Conservation (phyloP, 2,888 invertebrate species). For the Craniophora ligustri region DNA sequence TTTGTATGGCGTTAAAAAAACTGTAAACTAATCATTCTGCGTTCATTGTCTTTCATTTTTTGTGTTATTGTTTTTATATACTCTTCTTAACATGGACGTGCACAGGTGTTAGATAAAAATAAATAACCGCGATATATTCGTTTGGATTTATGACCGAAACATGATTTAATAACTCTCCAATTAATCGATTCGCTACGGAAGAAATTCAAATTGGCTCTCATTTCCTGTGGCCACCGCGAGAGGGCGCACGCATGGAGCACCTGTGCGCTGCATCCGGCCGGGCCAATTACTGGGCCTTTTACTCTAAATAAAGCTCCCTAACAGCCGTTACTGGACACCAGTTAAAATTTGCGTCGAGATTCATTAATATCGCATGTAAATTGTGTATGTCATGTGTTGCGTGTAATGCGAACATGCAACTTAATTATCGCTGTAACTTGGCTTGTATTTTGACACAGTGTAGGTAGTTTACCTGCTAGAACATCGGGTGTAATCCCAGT, state of each 20-base stretch:
- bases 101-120: constrained; percentile 47
- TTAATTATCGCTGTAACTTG: constrained; percentile 49
- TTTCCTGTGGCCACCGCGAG: constrained; percentile 77
- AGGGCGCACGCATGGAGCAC: constrained; percentile 79
- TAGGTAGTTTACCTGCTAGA: neutral
- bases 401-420: constrained; percentile 44
- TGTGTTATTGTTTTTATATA: constrained; percentile 22
- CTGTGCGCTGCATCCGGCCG: constrained; percentile 82
- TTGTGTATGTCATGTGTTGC: constrained; percentile 48
- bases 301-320: constrained; percentile 78
- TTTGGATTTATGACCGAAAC: constrained; percentile 51
- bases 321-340: constrained; percentile 74
- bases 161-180: constrained; percentile 68
- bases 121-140: constrained; percentile 41
- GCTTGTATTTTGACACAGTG: constrained; percentile 20
- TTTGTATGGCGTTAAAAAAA: constrained; percentile 38
- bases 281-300: constrained; percentile 80
- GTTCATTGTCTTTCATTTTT: constrained; percentile 41
- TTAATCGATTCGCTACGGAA: constrained; percentile 80
- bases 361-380: constrained; percentile 65
- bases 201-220: constrained; percentile 84
- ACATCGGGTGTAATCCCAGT: neutral
- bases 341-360: constrained; percentile 66
- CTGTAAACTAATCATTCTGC: constrained; percentile 38
- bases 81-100: constrained; percentile 25